Evolutionary conservation across 2,888 invertebrate species (phyloP), one percentile per base, ranked within the genome.

Genomic region (Patella ulyssiponensis): DNA sequence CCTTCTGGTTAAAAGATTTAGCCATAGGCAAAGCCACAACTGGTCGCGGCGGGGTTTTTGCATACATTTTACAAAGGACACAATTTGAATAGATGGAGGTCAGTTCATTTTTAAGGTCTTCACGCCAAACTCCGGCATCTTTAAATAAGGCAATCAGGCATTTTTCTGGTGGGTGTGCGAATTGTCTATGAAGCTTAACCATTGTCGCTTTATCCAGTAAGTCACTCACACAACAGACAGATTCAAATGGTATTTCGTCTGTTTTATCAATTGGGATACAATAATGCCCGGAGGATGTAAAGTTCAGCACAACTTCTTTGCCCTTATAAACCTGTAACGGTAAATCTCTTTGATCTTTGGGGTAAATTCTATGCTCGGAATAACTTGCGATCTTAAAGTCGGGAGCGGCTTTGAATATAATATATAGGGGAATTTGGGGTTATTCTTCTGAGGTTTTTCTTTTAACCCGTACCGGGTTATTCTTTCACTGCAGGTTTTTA

Each of bases 181-280:
- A 33, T 33, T 33, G 33, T 33, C 33, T 33, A 33, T 71, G 72
- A 73, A 72, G 17, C 54, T 33, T 73, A 73, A 76, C 44, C 58
- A 72, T n/a, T 33, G 15, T n/a, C 56, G 14, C n/a, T n/a, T 56
- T 56, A 56, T 56, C 56, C n/a, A 56, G 5, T 56, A 17, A n/a
- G 14, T 56, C 56, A 14, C 14, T n/a, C n/a, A 56, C 56, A 56
- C 15, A 56, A 56, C 56, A 56, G 3, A 56, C 56, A 56, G 56
- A 56, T 56, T 56, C 56, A 56, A 56, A 14, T 17, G 56, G n/a
- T 14, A 56, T 56, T 56, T 56, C 70, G 51, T 33, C 52, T 9
- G 70, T 77, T 69, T 75, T 74, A 74, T 80, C 76, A 56, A 81
- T 74, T 3, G 77, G 81, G n/a, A 81, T 73, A 71, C 78, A 82